Percentiles rank a stretch among this genome's conserved stretches.
Evolutionary conservation across 2,113 vertebrate genomes (phyloP).

Genomic region (Ibidorhyncha struthersii): DNA sequence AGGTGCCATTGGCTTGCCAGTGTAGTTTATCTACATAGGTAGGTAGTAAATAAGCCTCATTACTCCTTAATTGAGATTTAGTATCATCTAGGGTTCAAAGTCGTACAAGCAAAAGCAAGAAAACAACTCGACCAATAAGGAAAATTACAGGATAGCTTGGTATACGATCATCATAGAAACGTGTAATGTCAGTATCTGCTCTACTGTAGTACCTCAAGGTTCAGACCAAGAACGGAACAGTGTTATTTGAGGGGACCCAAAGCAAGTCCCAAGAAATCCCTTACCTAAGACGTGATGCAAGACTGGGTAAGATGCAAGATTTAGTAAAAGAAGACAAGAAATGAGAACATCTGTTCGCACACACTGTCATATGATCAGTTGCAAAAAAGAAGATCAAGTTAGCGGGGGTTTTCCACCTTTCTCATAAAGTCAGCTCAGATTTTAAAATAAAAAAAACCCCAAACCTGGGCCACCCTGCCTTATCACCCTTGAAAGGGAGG

Average conservation of each 20-base stretch:
- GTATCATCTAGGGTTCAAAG: not conserved
- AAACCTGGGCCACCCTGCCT: not conserved
- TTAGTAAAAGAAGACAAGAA: not conserved
- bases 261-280: not conserved
- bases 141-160: not conserved
- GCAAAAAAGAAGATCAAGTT: not conserved
- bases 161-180: not conserved
- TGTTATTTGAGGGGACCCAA: not conserved
- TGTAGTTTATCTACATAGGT: not conserved
- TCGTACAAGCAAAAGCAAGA: not conserved
- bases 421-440: not conserved
- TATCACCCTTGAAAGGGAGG: not conserved
- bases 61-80: not conserved
- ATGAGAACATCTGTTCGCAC: not conserved
- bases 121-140: not conserved
- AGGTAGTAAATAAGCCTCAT: not conserved
- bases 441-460: not conserved
- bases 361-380: not conserved
- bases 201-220: not conserved
- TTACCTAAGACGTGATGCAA: not conserved
- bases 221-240: not conserved
- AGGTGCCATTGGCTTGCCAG: not conserved
- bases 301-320: not conserved
- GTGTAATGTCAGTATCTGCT: not conserved
- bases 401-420: not conserved